Evolutionary conservation across 2,797 vertebrate genomes (phyloP), one percentile per base, ranked within the genome.

Genomic region (Halcyon badia): DNA sequence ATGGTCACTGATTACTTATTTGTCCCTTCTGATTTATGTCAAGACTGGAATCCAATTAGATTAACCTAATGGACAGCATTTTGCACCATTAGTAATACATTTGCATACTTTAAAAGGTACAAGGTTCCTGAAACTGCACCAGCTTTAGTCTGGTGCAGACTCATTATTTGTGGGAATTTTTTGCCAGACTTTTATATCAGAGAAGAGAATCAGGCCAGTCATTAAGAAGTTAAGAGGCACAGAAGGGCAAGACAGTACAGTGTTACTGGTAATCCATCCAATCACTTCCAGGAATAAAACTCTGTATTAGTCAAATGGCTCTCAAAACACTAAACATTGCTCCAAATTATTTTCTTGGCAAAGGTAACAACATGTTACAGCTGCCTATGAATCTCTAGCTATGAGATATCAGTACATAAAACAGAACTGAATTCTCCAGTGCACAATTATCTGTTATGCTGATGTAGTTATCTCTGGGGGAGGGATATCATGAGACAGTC

Each of bases 281-380:
- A 87, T 82, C 18, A 60, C 60, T 96, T 97, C 78, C 87, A 86
- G 87, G 79, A 97, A 97, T 65, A 58, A 94, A 94, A 84, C 11
- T 78, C 56, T 44, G 17, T 30, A n/a, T 90, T 80, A 90, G 70
- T 69, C 85, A 91, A 91, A 41, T 81, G 13, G 66, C 83, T 94
- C 56, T 84, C 42, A 75, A 92, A 96, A 81, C 33, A 69, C 14
- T 64, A 62, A 46, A 54, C 15, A 75, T 39, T 33, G 49, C 66
- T 92, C 49, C 87, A 65, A 52, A 14, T 37, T 70, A 3, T 71
- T 71, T 75, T 83, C 7, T 83, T 80, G 87, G 76, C 28, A 78
- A 68, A 83, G 44, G 76, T 5, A 64, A 78, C 14, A 39, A 80
- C 14, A 41, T 41, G 6, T 76, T 77, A 49, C 39, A 82, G 70